A percentile compares a stretch with the other conserved stretches of the same genome.
phyloP scores from a whole-genome alignment of 2,888 invertebrate genomes.

The Zygothrica quintamaculata region DNA sequence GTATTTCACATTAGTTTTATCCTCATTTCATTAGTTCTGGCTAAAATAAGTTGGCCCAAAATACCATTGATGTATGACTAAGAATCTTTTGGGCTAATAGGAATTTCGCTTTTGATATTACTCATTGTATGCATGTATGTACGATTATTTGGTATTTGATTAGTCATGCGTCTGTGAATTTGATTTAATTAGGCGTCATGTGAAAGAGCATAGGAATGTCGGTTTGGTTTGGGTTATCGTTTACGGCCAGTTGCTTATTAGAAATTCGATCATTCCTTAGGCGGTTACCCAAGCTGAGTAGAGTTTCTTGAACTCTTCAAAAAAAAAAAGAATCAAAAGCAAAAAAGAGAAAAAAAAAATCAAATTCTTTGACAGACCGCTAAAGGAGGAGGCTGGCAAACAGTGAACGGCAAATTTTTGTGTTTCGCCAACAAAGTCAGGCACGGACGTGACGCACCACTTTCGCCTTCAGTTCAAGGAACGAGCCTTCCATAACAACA shows the following conservation, averaged over 20 bases:
- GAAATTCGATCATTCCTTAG: conserved; percentile 56
- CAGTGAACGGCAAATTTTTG: conserved; percentile 58
- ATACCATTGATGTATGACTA: conserved; percentile 31
- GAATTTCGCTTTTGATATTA: too few relatives aligned
- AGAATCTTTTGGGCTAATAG: conserved; percentile 23
- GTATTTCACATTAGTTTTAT: background rate
- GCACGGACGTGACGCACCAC: conserved; percentile 59
- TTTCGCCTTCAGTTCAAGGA: conserved; percentile 71
- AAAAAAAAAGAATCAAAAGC: conserved; percentile 16
- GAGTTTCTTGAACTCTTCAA: conserved; percentile 72
- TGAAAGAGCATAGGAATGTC: conserved; percentile 51
- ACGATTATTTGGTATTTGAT: conserved; percentile 7
- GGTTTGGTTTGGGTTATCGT: conserved; percentile 14
- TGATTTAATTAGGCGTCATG: conserved; percentile 5
- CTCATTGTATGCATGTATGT: too few relatives aligned
- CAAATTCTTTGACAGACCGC: conserved; percentile 39
- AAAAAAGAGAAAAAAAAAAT: conserved; percentile 15
- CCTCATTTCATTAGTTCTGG: background rate
- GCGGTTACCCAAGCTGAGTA: conserved; percentile 21
- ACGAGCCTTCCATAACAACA: conserved; percentile 51
- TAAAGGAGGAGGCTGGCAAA: conserved; percentile 35
- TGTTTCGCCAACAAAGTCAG: conserved; percentile 58
- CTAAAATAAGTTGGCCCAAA: conserved; percentile 42
- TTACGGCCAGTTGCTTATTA: conserved; percentile 48
- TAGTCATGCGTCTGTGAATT: conserved; percentile 31